Base-by-base conservation (phyloP, 2,797 vertebrate genomes). In the Avahi laniger region DNA sequence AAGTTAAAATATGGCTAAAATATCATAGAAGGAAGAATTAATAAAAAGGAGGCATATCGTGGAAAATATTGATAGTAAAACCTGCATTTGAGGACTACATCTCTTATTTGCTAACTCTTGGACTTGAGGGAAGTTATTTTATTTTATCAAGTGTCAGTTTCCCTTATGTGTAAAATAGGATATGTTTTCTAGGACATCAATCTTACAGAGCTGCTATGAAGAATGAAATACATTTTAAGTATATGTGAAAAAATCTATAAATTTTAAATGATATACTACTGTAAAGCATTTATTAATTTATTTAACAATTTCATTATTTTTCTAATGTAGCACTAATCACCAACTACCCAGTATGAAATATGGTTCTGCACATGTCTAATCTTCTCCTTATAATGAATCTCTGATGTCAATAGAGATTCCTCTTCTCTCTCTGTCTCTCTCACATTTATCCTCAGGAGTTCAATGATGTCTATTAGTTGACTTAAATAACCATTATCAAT, bases 1-100 rank as follows among this genome's bases (percentile, higher is more conserved):
- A 95, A 95, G 65, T 20, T 85, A 70, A 96, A 89, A 57, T 63
- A 70, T 35, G 22, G 33, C 52, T 87, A 73, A 88, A 63, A 50
- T 76, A 43, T 82, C 26, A 72, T 35, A 35, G 33, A 70, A 78
- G 9, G 2, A 24, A 78, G 4, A 20, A 13, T 75, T 48, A 52
- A 61, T 52, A 35, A 76, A 81, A 78, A 72, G 8, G 81, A 80
- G 22, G 2, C 15, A 88, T 41, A 54, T 33, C 70, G 4, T 85
- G 22, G 22, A 13, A 86, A 95, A 54, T 86, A 52, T n/a, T 59
- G 41, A 84, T 30, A 52, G 17, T 46, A 89, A 94, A 28, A 67
- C 28, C 41, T 72, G n/a, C 14, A 67, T 24, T 38, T 73, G 35
- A 67, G 28, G n/a, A 67, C 8, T 14, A 90, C 35, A 72, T 79